A percentile compares a stretch with the other conserved stretches of the same genome.
Evolutionary conservation across 2,888 invertebrate genomes (phyloP).

Genomic region (Heliconius sara): DNA sequence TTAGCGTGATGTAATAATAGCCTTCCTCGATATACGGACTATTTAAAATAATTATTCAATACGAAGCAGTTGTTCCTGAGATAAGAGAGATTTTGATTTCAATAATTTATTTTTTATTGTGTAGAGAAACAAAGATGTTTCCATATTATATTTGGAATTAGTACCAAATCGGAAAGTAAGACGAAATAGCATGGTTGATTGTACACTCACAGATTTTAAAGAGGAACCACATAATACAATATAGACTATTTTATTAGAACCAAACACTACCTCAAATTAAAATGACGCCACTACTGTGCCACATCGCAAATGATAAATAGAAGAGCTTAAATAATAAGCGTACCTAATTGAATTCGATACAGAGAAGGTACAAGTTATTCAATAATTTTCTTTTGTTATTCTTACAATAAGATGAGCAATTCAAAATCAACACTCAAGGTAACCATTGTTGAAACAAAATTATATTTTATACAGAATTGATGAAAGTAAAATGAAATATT

Average conservation of each 20-base stretch:
- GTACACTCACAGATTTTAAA: no score
- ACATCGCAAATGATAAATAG: background rate
- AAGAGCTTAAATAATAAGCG: slow-evolving; percentile 17
- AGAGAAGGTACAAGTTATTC: background rate
- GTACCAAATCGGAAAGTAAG: no score
- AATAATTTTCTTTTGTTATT: slow-evolving; percentile 14
- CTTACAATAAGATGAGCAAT: slow-evolving; percentile 16
- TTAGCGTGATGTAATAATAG: no score
- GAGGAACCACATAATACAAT: no score
- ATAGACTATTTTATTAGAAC: background rate
- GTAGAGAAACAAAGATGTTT: no score
- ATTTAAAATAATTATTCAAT: no score
- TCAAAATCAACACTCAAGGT: slow-evolving; percentile 20
- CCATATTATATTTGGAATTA: no score
- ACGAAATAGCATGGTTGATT: no score
- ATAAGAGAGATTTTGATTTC: no score
- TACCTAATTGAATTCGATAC: slow-evolving; percentile 6
- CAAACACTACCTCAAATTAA: background rate
- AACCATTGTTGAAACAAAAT: slow-evolving; percentile 2
- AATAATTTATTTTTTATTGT: no score
- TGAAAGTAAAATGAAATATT: slow-evolving; percentile 1
- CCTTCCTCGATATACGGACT: no score
- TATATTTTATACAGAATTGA: slow-evolving; percentile 10
- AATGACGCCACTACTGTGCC: background rate
- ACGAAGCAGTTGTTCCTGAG: no score